phyloP scores from a whole-genome alignment of 92 coral and sea anemone genomes.

The Zoanthus sansibaricus region DNA sequence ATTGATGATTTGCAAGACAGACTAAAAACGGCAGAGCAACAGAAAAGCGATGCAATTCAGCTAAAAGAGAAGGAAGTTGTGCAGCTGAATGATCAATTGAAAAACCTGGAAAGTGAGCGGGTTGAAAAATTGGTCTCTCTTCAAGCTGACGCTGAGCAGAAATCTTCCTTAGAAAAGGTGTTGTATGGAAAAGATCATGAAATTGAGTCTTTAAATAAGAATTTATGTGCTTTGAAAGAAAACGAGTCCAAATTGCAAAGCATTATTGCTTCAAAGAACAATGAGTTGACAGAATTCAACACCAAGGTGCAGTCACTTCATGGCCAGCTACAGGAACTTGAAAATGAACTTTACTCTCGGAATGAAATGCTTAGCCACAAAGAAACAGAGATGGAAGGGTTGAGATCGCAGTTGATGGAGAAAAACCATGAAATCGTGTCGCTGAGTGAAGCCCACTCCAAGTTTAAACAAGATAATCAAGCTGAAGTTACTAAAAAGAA shows the following conservation, averaged over 20 bases:
- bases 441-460: not conserved
- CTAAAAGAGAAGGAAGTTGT: conserved; percentile 65
- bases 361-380: conserved; percentile 55
- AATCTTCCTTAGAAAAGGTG: conserved; percentile 19
- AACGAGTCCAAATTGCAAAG: conserved; percentile 11
- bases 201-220: conserved; percentile 21
- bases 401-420: conserved; percentile 5
- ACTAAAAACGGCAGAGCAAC: conserved; percentile 53
- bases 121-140: conserved; percentile 63
- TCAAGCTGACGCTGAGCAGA: conserved; percentile 56
- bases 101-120: conserved; percentile 60
- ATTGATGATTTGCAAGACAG: conserved; percentile 53
- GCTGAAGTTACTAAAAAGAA: conserved; percentile 51
- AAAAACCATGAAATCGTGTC: conserved; percentile 2
- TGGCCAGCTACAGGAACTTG: conserved; percentile 60
- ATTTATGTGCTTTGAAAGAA: conserved; percentile 6
- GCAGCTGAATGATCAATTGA: conserved; percentile 54
- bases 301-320: conserved; percentile 59
- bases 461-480: conserved; percentile 41
- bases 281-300: conserved; percentile 23
- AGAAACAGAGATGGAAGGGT: conserved; percentile 39
- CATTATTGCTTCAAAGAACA: conserved; percentile 1
- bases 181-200: conserved; percentile 33
- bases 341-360: conserved; percentile 52
- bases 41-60: conserved; percentile 45